Conservation (phyloP, 2,797 vertebrate species). For the Enteromius viviparus region DNA sequence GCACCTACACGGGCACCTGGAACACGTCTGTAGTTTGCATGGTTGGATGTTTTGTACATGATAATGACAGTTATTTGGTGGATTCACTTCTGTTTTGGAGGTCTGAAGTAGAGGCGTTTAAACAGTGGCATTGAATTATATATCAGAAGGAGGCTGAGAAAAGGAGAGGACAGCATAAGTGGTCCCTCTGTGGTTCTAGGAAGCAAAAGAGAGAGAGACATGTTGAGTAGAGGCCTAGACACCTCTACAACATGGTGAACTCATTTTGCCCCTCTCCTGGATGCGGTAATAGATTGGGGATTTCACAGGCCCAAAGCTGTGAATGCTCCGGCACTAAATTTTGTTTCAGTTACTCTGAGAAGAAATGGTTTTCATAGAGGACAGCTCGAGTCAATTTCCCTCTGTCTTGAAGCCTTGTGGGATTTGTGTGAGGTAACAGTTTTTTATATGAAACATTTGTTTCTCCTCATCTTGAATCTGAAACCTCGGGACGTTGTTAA, state of each 20-base stretch:
- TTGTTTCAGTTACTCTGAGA: slow-evolving; percentile 30
- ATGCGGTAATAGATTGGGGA: slow-evolving; percentile 53
- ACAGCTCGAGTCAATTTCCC: slow-evolving; percentile 25
- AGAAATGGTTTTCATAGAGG: slow-evolving; percentile 26
- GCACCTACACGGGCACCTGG: slow-evolving; percentile 65
- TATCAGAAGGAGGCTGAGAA: slow-evolving; percentile 47
- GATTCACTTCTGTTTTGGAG: slow-evolving; percentile 58
- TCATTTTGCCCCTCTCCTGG: slow-evolving; percentile 45
- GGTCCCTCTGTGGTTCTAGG: slow-evolving; percentile 43
- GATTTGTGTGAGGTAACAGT: slow-evolving; percentile 28
- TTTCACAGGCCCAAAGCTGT: slow-evolving; percentile 39
- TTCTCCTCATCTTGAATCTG: slow-evolving; percentile 1
- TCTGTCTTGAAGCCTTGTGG: slow-evolving; percentile 22
- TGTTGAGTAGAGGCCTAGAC: slow-evolving; percentile 24
- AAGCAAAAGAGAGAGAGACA: slow-evolving; percentile 16
- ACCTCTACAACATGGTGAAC: slow-evolving; percentile 49
- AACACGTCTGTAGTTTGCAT: slow-evolving; percentile 58
- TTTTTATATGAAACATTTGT: slow-evolving; percentile 10
- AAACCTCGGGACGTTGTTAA: not conserved
- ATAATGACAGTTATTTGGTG: slow-evolving; percentile 73
- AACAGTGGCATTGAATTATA: slow-evolving; percentile 51
- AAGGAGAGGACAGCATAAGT: slow-evolving; percentile 35
- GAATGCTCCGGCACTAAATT: not conserved
- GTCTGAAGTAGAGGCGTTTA: slow-evolving; percentile 54
- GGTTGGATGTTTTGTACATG: slow-evolving; percentile 60